A percentile compares a stretch with the other conserved stretches of the same genome.
Evolutionary conservation across 2,113 vertebrate genomes (phyloP).

Genomic region (Psittacara wagleri): DNA sequence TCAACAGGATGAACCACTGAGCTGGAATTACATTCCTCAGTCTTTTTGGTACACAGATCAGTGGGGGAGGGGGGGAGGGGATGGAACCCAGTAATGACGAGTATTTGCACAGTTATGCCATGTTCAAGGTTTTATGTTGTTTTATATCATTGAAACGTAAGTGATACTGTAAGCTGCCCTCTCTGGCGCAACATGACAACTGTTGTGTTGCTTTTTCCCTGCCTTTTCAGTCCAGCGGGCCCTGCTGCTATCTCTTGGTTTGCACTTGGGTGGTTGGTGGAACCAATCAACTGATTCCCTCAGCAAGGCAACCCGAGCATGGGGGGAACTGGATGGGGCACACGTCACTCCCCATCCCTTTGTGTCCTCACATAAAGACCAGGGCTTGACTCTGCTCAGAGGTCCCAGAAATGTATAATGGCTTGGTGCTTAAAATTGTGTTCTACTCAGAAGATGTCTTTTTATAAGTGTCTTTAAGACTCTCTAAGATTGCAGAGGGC

Average conservation of each 20-base stretch:
- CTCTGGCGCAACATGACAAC: not conserved
- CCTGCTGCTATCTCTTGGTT: not conserved
- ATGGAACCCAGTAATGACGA: not conserved
- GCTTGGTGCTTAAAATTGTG: not conserved
- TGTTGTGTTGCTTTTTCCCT: not conserved
- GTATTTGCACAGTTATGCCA: not conserved
- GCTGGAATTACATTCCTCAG: not conserved
- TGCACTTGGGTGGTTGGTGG: not conserved
- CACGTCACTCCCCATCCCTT: fast-evolving
- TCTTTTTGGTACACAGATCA: not conserved
- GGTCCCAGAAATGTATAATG: not conserved
- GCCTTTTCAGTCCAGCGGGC: not conserved
- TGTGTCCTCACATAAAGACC: not conserved
- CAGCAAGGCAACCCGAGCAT: not conserved
- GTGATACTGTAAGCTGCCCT: not conserved
- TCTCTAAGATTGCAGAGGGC: not conserved
- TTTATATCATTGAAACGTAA: not conserved
- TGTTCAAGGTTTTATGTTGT: not conserved
- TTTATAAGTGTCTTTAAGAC: not conserved
- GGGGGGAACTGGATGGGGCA: not conserved
- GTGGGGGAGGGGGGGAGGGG: not conserved
- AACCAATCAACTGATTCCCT: not conserved
- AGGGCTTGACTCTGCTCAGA: not conserved
- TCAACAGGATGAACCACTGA: not conserved
- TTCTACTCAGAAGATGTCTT: not conserved